Base-by-base conservation (phyloP, 2,113 vertebrate genomes). In the Numenius arquata region DNA sequence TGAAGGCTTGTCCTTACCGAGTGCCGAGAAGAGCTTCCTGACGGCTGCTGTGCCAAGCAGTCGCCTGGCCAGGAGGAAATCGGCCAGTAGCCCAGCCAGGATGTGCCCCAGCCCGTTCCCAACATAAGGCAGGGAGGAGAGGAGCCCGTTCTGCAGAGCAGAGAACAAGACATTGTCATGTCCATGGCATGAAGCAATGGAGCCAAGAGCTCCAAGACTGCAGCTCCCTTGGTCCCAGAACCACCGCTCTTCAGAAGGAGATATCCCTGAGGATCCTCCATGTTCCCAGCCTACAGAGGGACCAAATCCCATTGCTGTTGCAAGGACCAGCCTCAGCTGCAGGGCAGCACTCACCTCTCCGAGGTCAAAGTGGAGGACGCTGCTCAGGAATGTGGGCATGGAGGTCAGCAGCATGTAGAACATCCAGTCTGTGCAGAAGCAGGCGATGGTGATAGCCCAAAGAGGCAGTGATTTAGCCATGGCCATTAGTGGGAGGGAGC, bases 371-470 rank as follows among this genome's bases (percentile, higher is more conserved):
- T 98, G 98, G 91, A 99, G 97, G 65, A 98, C 79, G 4, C 95
- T 96, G 77, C 97, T 93, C 98, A 99, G 98, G 96, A 99, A 99
- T 2, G 94, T 98, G 27, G 99, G 98, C 26, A 98, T 97, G 15
- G 98, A 98, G 32, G 98, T 97, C 85, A 98, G 89, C 80, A 98
- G 80, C 9, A 98, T 95, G 95, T 94, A 98, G 93, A 96, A 98
- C 20, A 97, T 71, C 98, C 98, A 99, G 97, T 98, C 98, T 6
- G 89, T 71, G 68, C 98, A 98, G 97, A 99, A 98, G 95, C 88
- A 96, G 43, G 96, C 56, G 30, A 98, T 0, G 63, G 98, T 97
- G 85, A 99, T 98, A 27, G 98, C 97, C 98, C 98, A 99, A 59
- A 99, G 89, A 14, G 98, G 98, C 38, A 97, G 93, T 4, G 98